Conservation (phyloP, 2,888 invertebrate genomes). For the Clanis bilineata region DNA sequence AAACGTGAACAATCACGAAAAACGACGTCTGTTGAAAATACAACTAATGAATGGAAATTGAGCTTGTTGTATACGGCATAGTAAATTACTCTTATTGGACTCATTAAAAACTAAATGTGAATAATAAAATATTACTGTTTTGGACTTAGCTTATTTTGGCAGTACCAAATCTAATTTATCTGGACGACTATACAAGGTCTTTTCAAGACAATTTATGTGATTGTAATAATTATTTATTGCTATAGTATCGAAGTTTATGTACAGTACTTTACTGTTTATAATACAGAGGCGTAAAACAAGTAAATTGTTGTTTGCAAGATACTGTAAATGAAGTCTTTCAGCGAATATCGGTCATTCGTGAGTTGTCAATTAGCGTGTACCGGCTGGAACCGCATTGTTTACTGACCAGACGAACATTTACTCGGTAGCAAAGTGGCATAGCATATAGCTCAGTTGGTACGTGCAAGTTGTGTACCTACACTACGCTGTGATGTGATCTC, state of each 20-base stretch:
- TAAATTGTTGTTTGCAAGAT: neutral
- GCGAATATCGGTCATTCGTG: constrained; percentile 2
- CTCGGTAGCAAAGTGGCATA: neutral
- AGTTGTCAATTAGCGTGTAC: neutral
- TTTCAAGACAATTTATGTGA: too few relatives aligned
- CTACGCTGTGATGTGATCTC: too few relatives aligned
- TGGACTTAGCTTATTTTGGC: neutral
- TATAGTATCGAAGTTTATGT: too few relatives aligned
- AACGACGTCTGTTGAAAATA: neutral
- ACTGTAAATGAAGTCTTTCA: neutral
- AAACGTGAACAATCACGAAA: neutral
- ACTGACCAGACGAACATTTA: neutral
- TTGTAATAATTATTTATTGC: too few relatives aligned
- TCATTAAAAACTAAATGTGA: neutral
- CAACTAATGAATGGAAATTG: neutral
- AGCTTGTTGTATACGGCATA: neutral
- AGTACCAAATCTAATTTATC: too few relatives aligned
- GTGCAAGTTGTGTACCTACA: too few relatives aligned
- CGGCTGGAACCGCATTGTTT: constrained; percentile 4
- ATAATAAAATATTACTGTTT: neutral
- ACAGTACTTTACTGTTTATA: neutral
- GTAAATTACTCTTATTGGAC: neutral
- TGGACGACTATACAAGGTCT: too few relatives aligned
- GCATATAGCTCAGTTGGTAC: too few relatives aligned
- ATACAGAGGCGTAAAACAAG: neutral